Conservation (phyloP, 2,797 vertebrate genomes). For the Sarcoramphus papa region DNA sequence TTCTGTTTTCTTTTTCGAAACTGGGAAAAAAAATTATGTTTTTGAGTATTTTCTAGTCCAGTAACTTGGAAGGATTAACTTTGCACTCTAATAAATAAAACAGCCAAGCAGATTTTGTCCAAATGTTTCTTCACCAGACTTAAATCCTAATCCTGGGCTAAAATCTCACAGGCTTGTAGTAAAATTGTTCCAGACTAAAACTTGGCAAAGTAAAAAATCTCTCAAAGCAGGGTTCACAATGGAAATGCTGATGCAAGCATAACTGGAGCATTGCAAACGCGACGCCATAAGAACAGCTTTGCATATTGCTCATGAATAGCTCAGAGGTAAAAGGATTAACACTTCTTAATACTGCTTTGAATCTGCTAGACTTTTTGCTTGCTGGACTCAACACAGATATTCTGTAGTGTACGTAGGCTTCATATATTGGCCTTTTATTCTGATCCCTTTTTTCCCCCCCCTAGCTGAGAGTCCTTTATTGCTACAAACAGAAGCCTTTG, state of each 20-base stretch:
- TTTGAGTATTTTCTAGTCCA: slow-evolving; percentile 22
- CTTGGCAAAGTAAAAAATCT: slow-evolving; percentile 53
- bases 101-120: slow-evolving; percentile 58
- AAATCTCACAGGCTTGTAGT: slow-evolving; percentile 54
- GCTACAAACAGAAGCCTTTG: slow-evolving; percentile 47
- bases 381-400: slow-evolving; percentile 46
- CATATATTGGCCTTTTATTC: slow-evolving; percentile 18
- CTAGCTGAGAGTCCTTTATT: slow-evolving; percentile 5
- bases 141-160: slow-evolving; percentile 60
- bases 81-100: slow-evolving; percentile 53
- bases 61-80: slow-evolving; percentile 45
- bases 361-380: slow-evolving; percentile 54
- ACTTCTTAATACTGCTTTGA: slow-evolving; percentile 62
- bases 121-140: slow-evolving; percentile 57
- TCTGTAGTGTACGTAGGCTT: slow-evolving; percentile 17
- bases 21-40: background rate
- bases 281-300: slow-evolving; percentile 57
- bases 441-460: background rate
- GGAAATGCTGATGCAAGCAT: slow-evolving; percentile 66
- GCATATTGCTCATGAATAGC: slow-evolving; percentile 68
- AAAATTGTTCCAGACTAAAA: slow-evolving; percentile 62
- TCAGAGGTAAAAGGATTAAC: slow-evolving; percentile 66
- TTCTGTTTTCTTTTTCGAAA: background rate
- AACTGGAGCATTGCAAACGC: slow-evolving; percentile 54
- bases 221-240: slow-evolving; percentile 57